These are phyloP conservation scores for Vombatus ursinus DNA, from an alignment of 2,113 vertebrate species.

Conservation along the genomic window DNA sequence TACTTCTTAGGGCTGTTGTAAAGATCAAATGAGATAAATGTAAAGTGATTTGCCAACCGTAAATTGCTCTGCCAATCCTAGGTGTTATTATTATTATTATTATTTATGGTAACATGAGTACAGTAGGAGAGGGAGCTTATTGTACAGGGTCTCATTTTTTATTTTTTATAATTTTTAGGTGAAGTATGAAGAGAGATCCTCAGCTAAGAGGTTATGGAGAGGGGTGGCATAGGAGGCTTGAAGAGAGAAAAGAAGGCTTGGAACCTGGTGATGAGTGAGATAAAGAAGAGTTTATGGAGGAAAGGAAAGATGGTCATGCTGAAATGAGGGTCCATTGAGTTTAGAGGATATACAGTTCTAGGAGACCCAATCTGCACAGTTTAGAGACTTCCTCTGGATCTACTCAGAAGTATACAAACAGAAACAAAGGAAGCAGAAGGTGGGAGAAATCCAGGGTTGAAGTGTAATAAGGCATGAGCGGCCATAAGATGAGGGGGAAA, in stretches of 20 bases:
- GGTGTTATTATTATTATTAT: neutral
- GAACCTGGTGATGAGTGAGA: neutral
- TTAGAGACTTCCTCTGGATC: neutral
- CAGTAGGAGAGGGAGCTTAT: neutral
- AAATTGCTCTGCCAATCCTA: neutral
- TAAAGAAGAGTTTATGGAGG: neutral
- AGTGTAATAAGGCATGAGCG: neutral
- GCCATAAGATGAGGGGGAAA: neutral
- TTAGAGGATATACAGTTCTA: neutral
- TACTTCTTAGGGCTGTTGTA: neutral
- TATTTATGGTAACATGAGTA: too few relatives aligned
- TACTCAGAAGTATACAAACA: neutral
- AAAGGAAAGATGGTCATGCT: neutral
- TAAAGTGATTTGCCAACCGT: neutral
- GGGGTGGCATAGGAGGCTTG: neutral
- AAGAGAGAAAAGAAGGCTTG: neutral
- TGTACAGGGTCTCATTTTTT: neutral
- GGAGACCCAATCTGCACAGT: neutral
- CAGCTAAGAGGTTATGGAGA: neutral
- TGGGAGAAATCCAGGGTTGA: neutral
- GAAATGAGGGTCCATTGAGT: neutral
- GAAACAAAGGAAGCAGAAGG: neutral
- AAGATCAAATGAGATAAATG: neutral
- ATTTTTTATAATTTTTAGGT: neutral
- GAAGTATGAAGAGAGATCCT: neutral